phyloP scores from a whole-genome alignment of 2,888 invertebrate species.

The Chymomyza caudatula region DNA sequence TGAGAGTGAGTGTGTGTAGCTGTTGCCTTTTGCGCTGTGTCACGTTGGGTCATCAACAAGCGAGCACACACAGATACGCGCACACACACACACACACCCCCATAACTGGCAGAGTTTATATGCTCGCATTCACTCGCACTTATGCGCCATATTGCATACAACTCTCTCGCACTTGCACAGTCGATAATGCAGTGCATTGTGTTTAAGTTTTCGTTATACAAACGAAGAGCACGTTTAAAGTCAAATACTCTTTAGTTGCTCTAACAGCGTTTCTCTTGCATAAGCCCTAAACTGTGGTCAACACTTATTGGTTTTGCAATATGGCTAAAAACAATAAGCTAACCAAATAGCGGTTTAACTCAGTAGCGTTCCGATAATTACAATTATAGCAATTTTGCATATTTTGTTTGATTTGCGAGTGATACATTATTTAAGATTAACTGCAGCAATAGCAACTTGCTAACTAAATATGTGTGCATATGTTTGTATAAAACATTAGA shows the following conservation, averaged over 20 bases:
- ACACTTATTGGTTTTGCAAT: background rate
- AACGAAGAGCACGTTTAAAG: background rate
- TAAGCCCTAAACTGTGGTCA: background rate
- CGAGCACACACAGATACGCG: constrained; percentile 20
- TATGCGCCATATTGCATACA: background rate
- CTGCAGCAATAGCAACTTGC: too few species aligned
- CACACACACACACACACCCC: background rate
- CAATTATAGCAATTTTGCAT: background rate
- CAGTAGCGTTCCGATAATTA: background rate
- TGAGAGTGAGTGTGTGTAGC: constrained; percentile 21
- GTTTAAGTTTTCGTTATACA: too few species aligned
- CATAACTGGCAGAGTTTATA: too few species aligned
- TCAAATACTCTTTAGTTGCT: constrained; percentile 19
- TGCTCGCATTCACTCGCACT: constrained; percentile 34
- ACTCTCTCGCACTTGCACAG: background rate
- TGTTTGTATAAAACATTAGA: too few species aligned
- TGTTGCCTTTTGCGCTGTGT: constrained; percentile 34
- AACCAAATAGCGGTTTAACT: background rate
- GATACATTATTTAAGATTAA: too few species aligned
- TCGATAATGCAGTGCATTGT: background rate
- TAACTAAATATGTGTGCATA: too few species aligned
- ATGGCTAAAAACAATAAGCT: background rate
- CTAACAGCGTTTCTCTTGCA: background rate
- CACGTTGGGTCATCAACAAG: constrained; percentile 59
- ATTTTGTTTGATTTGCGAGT: too few species aligned